These are phyloP conservation scores for Rhopalosiphum nymphaeae DNA, from an alignment of 2,888 invertebrate species.

Conservation along the genomic window DNA sequence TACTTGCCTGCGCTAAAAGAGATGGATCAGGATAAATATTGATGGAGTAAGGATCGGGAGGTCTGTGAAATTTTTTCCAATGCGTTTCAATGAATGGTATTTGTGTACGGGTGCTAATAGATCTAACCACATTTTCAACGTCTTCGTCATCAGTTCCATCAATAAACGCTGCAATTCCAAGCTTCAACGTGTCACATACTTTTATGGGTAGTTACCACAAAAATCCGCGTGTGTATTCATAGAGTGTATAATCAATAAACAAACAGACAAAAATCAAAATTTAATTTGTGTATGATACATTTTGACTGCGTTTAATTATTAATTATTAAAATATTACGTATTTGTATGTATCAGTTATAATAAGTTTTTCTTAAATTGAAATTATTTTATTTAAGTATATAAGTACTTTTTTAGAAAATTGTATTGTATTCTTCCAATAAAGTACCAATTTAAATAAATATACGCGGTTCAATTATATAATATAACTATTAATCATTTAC, in stretches of 20 bases:
- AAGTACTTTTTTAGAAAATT: background rate
- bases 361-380: background rate
- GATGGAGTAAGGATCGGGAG: slow-evolving; percentile 81
- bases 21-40: slow-evolving; percentile 78
- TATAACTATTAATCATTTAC: background rate
- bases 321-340: background rate
- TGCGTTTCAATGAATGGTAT: slow-evolving; percentile 87
- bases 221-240: background rate
- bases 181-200: slow-evolving; percentile 47
- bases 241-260: background rate
- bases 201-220: background rate
- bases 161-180: slow-evolving; percentile 51
- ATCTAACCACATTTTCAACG: slow-evolving; percentile 83
- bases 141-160: slow-evolving; percentile 80
- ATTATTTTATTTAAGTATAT: background rate
- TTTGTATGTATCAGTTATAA: background rate
- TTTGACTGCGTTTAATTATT: background rate
- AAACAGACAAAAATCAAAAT: background rate
- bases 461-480: background rate
- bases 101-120: slow-evolving; percentile 85
- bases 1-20: slow-evolving; percentile 74
- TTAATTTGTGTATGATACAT: background rate
- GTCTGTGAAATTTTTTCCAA: slow-evolving; percentile 77
- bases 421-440: background rate
- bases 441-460: background rate